Evolutionary conservation across 2,113 vertebrate species (phyloP).

Genomic region (Pristiophorus japonicus): DNA sequence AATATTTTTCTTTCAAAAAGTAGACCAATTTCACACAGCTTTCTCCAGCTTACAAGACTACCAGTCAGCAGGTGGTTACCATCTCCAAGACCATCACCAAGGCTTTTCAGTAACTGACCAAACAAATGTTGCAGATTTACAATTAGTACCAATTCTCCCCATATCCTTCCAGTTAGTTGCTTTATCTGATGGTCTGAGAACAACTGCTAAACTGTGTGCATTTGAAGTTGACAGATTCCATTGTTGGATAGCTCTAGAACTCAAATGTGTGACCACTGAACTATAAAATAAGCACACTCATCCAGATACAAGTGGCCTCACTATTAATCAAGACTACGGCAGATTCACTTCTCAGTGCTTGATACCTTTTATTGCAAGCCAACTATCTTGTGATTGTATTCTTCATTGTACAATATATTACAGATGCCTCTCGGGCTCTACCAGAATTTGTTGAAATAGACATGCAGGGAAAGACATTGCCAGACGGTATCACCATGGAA

Average conservation of each 20-base stretch:
- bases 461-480: slow-evolving; percentile 62
- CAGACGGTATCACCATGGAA: slow-evolving; percentile 66
- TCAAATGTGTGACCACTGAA: not conserved
- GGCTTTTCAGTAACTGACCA: not conserved
- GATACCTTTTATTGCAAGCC: not conserved
- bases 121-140: not conserved
- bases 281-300: not conserved
- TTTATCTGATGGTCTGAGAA: too few species aligned
- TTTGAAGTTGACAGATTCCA: not conserved
- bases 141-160: not conserved
- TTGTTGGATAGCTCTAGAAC: not conserved
- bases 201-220: not conserved
- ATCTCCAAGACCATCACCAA: not conserved
- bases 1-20: not conserved
- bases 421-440: slow-evolving; percentile 71
- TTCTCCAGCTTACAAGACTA: not conserved
- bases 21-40: not conserved
- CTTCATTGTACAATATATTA: slow-evolving; percentile 1
- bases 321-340: not conserved
- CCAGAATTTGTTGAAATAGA: slow-evolving; percentile 75
- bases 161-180: not conserved
- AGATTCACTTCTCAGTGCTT: not conserved
- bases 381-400: not conserved
- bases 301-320: too few species aligned
- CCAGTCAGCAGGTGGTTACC: not conserved